phyloP scores from a whole-genome alignment of 2,888 invertebrate genomes.

The Caenorhabditis sp. region DNA sequence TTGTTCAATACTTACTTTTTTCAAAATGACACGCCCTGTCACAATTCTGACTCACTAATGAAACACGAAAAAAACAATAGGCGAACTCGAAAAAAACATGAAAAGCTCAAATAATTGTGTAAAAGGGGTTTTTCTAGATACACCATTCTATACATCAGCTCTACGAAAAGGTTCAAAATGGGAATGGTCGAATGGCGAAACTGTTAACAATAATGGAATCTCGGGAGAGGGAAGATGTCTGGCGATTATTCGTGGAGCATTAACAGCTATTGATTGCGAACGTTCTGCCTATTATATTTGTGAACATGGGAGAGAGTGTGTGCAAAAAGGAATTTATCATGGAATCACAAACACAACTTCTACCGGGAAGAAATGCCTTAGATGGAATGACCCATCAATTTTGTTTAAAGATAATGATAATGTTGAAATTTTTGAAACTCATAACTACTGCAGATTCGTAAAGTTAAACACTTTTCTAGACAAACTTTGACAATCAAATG shows the following conservation, averaged over 20 bases:
- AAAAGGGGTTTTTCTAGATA: conserved; percentile 34
- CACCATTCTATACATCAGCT: conserved; percentile 52
- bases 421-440: conserved; percentile 19
- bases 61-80: background rate
- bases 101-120: too few species aligned
- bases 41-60: conserved; percentile 8
- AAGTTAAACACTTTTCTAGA: conserved; percentile 1
- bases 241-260: conserved; percentile 22
- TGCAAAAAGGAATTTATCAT: conserved; percentile 15
- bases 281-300: conserved; percentile 43
- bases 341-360: conserved; percentile 27
- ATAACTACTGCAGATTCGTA: conserved; percentile 45
- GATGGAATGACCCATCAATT: conserved; percentile 57
- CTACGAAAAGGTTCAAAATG: conserved; percentile 52
- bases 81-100: too few species aligned
- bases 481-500: background rate
- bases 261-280: conserved; percentile 53
- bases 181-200: conserved; percentile 56
- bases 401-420: conserved; percentile 28
- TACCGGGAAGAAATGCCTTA: conserved; percentile 44
- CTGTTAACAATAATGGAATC: conserved; percentile 19
- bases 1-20: background rate
- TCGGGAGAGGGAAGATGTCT: conserved; percentile 46
- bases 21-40: conserved; percentile 26
- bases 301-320: conserved; percentile 49